These are phyloP conservation scores for Emydocephalus ijimae DNA, from an alignment of 2,113 vertebrate genomes.

Conservation along the genomic window DNA sequence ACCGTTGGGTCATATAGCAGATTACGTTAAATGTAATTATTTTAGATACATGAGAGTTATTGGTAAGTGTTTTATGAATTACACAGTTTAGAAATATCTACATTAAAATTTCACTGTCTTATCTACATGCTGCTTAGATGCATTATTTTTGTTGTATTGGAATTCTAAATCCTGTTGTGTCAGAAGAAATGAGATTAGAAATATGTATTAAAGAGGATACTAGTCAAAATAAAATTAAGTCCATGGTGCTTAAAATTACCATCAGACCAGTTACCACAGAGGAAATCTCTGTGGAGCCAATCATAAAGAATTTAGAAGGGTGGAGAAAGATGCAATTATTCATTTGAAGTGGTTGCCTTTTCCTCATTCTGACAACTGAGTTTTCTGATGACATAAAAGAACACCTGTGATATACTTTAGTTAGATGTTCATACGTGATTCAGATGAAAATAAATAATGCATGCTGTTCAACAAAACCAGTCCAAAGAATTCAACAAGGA, in stretches of 20 bases:
- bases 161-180: not conserved
- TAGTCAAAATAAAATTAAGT: not conserved
- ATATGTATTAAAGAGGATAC: not conserved
- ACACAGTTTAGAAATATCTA: not conserved
- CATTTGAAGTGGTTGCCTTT: slow-evolving; percentile 25
- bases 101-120: not conserved
- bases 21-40: not conserved
- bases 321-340: not conserved
- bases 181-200: not conserved
- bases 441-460: slow-evolving; percentile 43
- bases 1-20: not conserved
- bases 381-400: slow-evolving; percentile 17
- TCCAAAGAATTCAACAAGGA: slow-evolving; percentile 25
- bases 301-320: slow-evolving; percentile 1
- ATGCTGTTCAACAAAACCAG: slow-evolving; percentile 2
- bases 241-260: not conserved
- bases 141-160: slow-evolving; percentile 10
- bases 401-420: slow-evolving; percentile 11
- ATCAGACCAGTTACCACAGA: not conserved
- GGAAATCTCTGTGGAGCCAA: not conserved
- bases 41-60: not conserved
- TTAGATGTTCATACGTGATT: slow-evolving; percentile 27
- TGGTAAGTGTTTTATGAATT: slow-evolving; percentile 8
- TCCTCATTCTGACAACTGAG: not conserved
- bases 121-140: not conserved